Conservation (phyloP, 2,797 vertebrate genomes). For the Alectoris magna region DNA sequence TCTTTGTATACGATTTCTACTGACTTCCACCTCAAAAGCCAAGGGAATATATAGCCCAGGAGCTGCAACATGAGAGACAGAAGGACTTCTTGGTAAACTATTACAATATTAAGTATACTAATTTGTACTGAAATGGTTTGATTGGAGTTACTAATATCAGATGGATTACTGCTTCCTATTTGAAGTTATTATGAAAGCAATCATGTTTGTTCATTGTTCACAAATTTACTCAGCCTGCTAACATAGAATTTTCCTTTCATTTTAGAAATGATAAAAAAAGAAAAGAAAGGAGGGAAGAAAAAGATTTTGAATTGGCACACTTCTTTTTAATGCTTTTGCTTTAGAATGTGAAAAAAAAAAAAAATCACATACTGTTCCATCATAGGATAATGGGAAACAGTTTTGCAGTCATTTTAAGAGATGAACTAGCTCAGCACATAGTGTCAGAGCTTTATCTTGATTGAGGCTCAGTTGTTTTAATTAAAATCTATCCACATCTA, state of each 20-base stretch:
- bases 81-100: background rate
- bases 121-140: background rate
- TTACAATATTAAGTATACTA: background rate
- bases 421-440: background rate
- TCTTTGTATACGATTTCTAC: slow-evolving; percentile 25
- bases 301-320: rapidly evolving
- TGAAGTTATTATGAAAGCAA: background rate
- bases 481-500: background rate
- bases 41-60: background rate
- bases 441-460: background rate
- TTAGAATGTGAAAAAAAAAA: background rate
- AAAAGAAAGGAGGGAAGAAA: background rate
- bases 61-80: background rate
- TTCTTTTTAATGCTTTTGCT: background rate
- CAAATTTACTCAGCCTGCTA: background rate
- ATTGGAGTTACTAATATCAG: slow-evolving; percentile 9
- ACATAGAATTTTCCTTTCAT: background rate
- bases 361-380: background rate
- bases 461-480: background rate
- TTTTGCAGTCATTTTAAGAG: background rate
- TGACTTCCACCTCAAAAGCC: background rate
- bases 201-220: background rate
- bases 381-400: background rate
- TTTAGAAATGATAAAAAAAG: background rate
- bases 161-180: background rate